These are phyloP conservation scores for Villa cingulata DNA, from an alignment of 2,888 invertebrate genomes.

Conservation along the genomic window DNA sequence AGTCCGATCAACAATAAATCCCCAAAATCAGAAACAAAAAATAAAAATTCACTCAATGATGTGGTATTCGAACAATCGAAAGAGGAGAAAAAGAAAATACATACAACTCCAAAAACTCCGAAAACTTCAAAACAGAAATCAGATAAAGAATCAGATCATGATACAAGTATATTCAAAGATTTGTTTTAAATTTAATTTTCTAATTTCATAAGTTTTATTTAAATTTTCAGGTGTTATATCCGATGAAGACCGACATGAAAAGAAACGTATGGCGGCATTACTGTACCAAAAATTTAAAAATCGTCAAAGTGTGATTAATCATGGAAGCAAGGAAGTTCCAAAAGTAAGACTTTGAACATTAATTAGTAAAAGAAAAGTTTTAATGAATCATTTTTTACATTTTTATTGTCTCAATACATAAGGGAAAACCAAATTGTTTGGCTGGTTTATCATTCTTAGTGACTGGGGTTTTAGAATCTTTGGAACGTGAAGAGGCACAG, in stretches of 20 bases:
- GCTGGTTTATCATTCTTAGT: constrained; percentile 56
- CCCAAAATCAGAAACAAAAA: not conserved
- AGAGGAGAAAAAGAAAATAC: not conserved
- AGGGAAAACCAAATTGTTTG: constrained; percentile 61
- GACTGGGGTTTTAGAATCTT: constrained; percentile 78
- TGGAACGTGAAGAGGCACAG: constrained; percentile 68
- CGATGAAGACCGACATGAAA: constrained; percentile 56
- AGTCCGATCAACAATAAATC: too few relatives aligned
- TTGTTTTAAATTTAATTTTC: not conserved
- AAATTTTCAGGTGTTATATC: constrained; percentile 22
- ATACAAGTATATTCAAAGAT: constrained; percentile 28
- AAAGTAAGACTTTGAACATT: constrained; percentile 50
- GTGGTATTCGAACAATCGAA: not conserved
- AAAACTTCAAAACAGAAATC: not conserved
- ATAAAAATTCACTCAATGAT: not conserved
- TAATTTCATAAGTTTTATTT: not conserved
- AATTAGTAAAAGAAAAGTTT: too few relatives aligned
- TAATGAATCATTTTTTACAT: not conserved
- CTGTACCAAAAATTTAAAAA: constrained; percentile 65
- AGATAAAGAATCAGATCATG: constrained; percentile 18
- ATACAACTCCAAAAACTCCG: not conserved
- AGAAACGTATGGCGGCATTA: constrained; percentile 47
- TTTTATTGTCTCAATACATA: constrained; percentile 1
- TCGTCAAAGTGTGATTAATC: constrained; percentile 64
- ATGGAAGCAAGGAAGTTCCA: constrained; percentile 71